These are phyloP conservation scores for Thymelicus sylvestris DNA, from an alignment of 2,888 invertebrate species.

Conservation along the genomic window DNA sequence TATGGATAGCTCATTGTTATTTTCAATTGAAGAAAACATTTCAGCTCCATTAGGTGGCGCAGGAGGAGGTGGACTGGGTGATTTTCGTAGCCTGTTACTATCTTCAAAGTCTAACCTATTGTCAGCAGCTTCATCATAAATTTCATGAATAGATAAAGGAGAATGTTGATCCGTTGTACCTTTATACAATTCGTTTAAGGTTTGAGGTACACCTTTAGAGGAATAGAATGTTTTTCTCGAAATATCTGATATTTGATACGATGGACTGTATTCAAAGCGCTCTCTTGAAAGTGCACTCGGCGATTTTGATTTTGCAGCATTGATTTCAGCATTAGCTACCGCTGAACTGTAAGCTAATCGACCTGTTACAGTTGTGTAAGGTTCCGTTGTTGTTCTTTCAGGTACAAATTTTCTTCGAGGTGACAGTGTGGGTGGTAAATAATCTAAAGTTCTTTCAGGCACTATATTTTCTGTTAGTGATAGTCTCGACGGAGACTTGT, in stretches of 20 bases:
- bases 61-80: constrained; percentile 92
- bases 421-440: constrained; percentile 83
- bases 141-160: constrained; percentile 86
- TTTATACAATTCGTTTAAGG: constrained; percentile 81
- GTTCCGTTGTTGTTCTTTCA: constrained; percentile 84
- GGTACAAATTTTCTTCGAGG: constrained; percentile 85
- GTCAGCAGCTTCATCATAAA: constrained; percentile 84
- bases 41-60: constrained; percentile 88
- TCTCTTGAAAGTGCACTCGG: constrained; percentile 84
- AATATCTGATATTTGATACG: constrained; percentile 75
- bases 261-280: constrained; percentile 84
- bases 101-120: constrained; percentile 79
- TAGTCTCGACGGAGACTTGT: constrained; percentile 86
- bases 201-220: constrained; percentile 66
- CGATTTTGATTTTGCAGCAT: constrained; percentile 81
- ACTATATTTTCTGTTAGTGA: constrained; percentile 86
- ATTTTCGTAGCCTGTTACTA: constrained; percentile 70
- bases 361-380: constrained; percentile 87
- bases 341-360: constrained; percentile 88
- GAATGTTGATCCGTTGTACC: constrained; percentile 84
- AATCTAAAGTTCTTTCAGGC: constrained; percentile 87
- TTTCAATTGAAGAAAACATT: constrained; percentile 75
- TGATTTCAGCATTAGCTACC: constrained; percentile 86
- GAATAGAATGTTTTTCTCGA: constrained; percentile 71
- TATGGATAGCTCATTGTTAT: constrained; percentile 61